phyloP scores from a whole-genome alignment of 2,888 invertebrate genomes.

The Dioctria linearis region DNA sequence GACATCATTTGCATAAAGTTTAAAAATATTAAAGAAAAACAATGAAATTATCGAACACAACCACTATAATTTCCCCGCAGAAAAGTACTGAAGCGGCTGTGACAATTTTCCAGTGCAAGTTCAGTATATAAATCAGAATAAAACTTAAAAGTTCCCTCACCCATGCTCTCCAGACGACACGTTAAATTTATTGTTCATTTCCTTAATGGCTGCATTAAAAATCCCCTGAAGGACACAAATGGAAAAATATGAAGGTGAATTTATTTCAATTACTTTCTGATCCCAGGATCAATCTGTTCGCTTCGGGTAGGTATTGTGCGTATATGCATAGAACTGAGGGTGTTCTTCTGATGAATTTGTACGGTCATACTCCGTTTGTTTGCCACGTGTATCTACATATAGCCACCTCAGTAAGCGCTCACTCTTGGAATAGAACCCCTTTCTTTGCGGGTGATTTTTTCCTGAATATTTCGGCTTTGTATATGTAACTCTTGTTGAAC shows the following conservation, averaged over 20 bases:
- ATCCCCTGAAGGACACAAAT: constrained; percentile 55
- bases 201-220: constrained; percentile 58
- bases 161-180: constrained; percentile 34
- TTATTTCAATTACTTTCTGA: constrained; percentile 59
- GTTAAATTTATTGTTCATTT: constrained; percentile 58
- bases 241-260: constrained; percentile 57
- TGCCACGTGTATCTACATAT: neutral
- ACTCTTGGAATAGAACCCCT: constrained; percentile 11
- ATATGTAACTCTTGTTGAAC: constrained; percentile 20
- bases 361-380: constrained; percentile 46
- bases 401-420: constrained; percentile 38
- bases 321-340: constrained; percentile 48
- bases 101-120: neutral
- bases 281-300: constrained; percentile 54
- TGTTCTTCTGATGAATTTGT: constrained; percentile 24
- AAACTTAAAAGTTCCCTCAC: constrained; percentile 28
- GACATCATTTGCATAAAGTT: too few species aligned
- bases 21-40: too few species aligned
- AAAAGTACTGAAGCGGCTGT: neutral
- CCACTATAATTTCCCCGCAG: neutral
- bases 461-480: constrained; percentile 33
- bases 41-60: too few species aligned
- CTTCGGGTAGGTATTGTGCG: constrained; percentile 38
- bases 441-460: constrained; percentile 10
- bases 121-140: constrained; percentile 34